Evolutionary conservation across 2,113 vertebrate species (phyloP).

Genomic region (Nerophis ophidion): DNA sequence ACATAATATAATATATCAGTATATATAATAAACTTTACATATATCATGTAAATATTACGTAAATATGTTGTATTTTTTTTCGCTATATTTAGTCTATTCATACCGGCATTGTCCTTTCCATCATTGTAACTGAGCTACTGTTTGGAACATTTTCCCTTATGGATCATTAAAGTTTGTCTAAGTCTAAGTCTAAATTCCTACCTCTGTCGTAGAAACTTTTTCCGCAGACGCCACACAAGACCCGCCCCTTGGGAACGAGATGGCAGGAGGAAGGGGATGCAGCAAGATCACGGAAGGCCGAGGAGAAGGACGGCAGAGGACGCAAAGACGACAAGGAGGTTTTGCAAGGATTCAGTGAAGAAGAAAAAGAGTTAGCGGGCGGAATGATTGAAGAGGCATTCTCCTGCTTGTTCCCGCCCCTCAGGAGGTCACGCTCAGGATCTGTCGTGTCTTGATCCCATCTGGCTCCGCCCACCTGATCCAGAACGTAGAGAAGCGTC

Average conservation of each 20-base stretch:
- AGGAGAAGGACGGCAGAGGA: constrained; percentile 1
- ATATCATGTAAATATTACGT: no score
- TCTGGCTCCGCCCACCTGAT: not conserved
- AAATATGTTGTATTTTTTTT: no score
- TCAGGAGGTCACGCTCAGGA: not conserved
- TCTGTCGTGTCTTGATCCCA: not conserved
- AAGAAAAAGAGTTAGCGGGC: constrained; percentile 5
- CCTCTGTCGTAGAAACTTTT: constrained; percentile 98
- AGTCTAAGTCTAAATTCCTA: no score
- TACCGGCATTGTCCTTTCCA: no score
- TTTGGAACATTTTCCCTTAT: no score
- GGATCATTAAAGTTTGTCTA: no score
- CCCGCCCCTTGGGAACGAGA: constrained; percentile 75
- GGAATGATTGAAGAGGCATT: constrained; percentile 48
- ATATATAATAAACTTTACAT: no score
- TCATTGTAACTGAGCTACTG: no score
- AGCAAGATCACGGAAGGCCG: constrained; percentile 17
- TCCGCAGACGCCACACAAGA: constrained; percentile 87
- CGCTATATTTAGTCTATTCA: no score
- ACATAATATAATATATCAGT: no score
- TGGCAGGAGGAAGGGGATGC: constrained; percentile 29
- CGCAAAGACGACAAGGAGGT: constrained; percentile 9
- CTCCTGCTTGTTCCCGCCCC: not conserved
- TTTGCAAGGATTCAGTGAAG: constrained; percentile 10
- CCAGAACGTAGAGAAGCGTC: constrained; percentile 20